Evolutionary conservation across 2,797 vertebrate species (phyloP).

Genomic region (Esox lucius): DNA sequence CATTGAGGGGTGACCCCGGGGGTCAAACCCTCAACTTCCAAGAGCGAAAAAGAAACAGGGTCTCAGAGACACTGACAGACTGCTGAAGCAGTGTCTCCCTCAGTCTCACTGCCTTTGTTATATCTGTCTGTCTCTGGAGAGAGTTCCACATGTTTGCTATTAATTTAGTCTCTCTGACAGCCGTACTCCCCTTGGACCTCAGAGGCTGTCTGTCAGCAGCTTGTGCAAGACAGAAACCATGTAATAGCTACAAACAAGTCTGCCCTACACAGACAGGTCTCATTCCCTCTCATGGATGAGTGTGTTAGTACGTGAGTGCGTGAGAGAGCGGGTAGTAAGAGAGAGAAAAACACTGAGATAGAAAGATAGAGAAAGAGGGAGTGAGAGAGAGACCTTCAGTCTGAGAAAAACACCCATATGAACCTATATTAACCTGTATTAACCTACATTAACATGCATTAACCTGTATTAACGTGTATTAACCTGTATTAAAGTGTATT

Average conservation of each 20-base stretch:
- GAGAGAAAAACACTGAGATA: background rate
- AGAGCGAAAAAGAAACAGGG: background rate
- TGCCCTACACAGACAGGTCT: background rate
- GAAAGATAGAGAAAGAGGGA: background rate
- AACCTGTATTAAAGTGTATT: background rate
- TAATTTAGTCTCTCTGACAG: slow-evolving; percentile 1
- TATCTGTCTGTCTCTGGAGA: background rate
- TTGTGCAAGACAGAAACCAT: background rate
- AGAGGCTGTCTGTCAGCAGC: background rate
- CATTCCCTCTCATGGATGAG: background rate
- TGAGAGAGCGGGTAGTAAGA: background rate
- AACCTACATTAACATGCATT: background rate
- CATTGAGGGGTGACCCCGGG: background rate
- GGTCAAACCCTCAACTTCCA: background rate
- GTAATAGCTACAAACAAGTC: background rate
- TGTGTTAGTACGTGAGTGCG: too few species aligned
- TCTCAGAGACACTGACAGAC: background rate
- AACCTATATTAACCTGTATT: background rate
- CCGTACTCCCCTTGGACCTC: background rate
- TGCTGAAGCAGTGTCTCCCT: background rate
- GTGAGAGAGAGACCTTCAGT: background rate
- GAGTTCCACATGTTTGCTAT: background rate
- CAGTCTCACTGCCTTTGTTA: background rate
- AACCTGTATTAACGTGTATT: too few species aligned
- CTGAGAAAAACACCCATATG: slow-evolving; percentile 24